Base-by-base conservation (phyloP, 2,113 vertebrate species). In the Ovis aries region DNA sequence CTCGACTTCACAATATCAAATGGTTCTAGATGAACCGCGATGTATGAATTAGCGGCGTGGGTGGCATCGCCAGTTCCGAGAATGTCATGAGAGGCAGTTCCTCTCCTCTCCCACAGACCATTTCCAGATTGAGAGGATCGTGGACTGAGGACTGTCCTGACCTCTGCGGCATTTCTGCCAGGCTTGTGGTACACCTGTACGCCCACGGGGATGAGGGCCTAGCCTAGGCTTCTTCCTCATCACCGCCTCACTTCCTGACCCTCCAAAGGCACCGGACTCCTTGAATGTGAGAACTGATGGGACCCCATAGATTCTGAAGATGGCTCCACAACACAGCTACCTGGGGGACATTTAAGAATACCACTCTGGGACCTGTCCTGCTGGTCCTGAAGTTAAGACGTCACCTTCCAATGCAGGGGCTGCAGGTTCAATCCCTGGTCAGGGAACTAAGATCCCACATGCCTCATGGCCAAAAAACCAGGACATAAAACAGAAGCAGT, bases 151-250 rank as follows among this genome's bases (percentile, higher is more conserved):
- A 31, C 3, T 7, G 16, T 27, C 17, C 83, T 53, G 59, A 31
- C 43, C 7, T 88, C 77, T 0, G 0, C 0, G 4, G 15, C 3
- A 0, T 33, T 57, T 78, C 83, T 25, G 27, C 40, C 15, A 25
- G 3, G 53, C 50, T 6, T 40, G 77, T 64, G 88, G 62, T 33
- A 71, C 67, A 71, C 77, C 33, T 21, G 52, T 16, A 29, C 1
- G 3, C 17, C 10, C 15, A 0, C 0, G 3, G 43, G 53, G 48
- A 52, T 29, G 21, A 33, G 59, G 19, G 2, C 36, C 50, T 27
- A 29, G 11, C 36, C 89, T 82, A 36, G 55, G 43, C n/a, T 60
- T 60, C 55, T 90, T 57, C 29, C 21, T 16, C 8, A 0, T 45
- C 67, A 19, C 40, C 15, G 11, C 23, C 29, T 60, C 19, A 12